Conservation (phyloP, 2,113 vertebrate species). For the Zosterops hypoxanthus region DNA sequence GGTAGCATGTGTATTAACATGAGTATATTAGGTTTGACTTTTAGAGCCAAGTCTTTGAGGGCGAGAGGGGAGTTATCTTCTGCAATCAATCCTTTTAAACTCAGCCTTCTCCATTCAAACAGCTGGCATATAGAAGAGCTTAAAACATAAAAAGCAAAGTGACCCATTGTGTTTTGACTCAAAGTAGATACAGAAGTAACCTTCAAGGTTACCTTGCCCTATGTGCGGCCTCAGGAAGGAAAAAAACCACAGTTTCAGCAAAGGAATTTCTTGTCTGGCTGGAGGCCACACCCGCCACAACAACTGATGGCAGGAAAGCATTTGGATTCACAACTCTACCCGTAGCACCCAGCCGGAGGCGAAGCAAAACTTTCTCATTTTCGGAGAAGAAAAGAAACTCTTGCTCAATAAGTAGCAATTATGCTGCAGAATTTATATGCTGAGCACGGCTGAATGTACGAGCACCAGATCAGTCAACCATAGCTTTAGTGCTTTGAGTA, state of each 20-base stretch:
- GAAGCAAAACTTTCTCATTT: constrained; percentile 68
- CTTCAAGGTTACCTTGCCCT: constrained; percentile 65
- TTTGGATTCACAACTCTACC: constrained; percentile 68
- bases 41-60: background rate
- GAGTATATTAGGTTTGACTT: background rate
- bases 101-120: background rate
- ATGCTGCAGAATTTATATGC: constrained; percentile 80
- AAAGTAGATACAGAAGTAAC: background rate
- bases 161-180: background rate
- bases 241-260: constrained; percentile 67
- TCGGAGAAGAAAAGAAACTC: constrained; percentile 73
- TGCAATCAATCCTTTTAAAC: background rate
- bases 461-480: constrained; percentile 79
- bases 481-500: constrained; percentile 76
- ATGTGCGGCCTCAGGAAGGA: constrained; percentile 50
- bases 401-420: constrained; percentile 78
- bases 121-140: background rate
- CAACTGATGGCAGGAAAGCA: constrained; percentile 73
- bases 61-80: background rate
- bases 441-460: constrained; percentile 75
- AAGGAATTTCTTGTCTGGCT: constrained; percentile 73
- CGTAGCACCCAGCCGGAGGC: constrained; percentile 61
- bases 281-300: constrained; percentile 70
- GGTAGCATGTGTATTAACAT: rapidly evolving
- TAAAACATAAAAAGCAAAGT: background rate